Percentiles rank a stretch among this genome's conserved stretches.
phyloP scores from a whole-genome alignment of 2,113 vertebrate genomes.

The Rhodinocichla rosea region DNA sequence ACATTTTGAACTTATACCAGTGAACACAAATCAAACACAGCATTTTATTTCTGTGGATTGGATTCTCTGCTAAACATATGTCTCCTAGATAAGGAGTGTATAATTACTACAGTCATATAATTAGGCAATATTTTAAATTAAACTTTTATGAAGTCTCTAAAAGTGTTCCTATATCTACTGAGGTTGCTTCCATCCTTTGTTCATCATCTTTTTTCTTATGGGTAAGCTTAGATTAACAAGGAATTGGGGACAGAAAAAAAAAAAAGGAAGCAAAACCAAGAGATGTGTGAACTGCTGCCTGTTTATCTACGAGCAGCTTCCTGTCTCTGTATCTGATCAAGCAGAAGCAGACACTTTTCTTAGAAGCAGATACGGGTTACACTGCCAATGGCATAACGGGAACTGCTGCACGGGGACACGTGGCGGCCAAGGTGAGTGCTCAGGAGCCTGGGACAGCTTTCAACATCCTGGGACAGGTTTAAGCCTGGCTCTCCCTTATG shows the following conservation, averaged over 20 bases:
- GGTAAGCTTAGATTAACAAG: neutral
- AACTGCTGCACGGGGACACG: neutral
- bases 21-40: neutral
- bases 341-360: constrained; percentile 36
- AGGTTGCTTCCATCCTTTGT: neutral
- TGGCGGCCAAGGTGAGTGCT: constrained; percentile 54
- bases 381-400: neutral
- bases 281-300: constrained; percentile 4
- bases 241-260: neutral
- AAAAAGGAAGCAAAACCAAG: neutral
- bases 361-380: neutral
- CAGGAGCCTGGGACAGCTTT: neutral
- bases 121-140: neutral
- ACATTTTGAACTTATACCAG: neutral
- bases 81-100: neutral
- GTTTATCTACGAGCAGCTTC: constrained; percentile 62
- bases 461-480: neutral
- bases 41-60: neutral
- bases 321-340: constrained; percentile 41
- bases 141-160: neutral
- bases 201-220: neutral
- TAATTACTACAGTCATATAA: neutral
- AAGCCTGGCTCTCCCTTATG: neutral
- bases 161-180: neutral
- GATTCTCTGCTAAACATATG: neutral